Percentiles rank a stretch among this genome's conserved stretches.
Evolutionary conservation across 2,113 vertebrate genomes (phyloP).

Genomic region (Muntiacus reevesi): DNA sequence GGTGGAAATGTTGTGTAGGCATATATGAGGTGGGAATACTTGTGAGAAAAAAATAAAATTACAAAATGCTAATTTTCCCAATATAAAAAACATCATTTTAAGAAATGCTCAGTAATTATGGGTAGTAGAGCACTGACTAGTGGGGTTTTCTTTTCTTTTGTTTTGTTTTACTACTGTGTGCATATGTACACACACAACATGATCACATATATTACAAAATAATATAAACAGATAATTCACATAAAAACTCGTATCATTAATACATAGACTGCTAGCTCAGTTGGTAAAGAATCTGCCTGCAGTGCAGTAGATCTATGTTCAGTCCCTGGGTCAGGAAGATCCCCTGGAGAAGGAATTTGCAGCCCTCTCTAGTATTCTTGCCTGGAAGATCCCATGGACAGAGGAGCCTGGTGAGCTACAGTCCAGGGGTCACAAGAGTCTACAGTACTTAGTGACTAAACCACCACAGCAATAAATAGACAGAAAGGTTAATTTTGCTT

Average conservation of each 20-base stretch:
- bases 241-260: neutral
- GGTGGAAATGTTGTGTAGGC: neutral
- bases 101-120: neutral
- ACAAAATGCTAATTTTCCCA: neutral
- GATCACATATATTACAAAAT: neutral
- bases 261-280: neutral
- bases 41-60: neutral
- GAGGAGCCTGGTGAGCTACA: neutral
- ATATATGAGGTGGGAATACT: neutral
- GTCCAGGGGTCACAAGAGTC: neutral
- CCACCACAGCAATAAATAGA: neutral
- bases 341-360: neutral
- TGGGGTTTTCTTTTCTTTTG: rapidly evolving
- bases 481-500: neutral
- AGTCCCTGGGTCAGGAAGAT: neutral
- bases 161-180: neutral
- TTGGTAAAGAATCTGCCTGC: neutral
- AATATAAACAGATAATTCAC: neutral
- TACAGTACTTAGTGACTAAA: neutral
- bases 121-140: neutral
- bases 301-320: neutral
- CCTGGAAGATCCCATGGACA: neutral
- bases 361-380: neutral
- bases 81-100: neutral
- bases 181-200: neutral